A percentile compares a stretch with the other conserved stretches of the same genome.
These are phyloP conservation scores for Turnix velox DNA, from an alignment of 2,113 vertebrate species.

Conservation along the genomic window DNA sequence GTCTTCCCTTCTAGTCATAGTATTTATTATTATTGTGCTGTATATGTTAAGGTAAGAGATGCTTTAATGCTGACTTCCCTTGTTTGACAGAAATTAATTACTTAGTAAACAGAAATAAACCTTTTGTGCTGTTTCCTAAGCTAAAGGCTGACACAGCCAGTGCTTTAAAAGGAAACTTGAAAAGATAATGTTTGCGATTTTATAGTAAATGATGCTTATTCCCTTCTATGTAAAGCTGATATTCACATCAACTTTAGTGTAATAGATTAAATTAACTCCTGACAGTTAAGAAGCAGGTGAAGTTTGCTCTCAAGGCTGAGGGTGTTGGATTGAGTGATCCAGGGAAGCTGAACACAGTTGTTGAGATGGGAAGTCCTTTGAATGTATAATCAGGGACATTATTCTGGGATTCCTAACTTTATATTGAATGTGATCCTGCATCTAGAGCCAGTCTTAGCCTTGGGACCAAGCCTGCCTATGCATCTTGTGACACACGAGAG, in stretches of 20 bases:
- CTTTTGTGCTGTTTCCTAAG: not conserved
- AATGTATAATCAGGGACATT: not conserved
- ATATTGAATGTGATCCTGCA: not conserved
- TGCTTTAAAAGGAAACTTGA: not conserved
- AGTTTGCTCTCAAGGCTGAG: not conserved
- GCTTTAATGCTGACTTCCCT: not conserved
- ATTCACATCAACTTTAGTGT: not conserved
- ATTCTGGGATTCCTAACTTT: not conserved
- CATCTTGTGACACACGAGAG: fast-evolving
- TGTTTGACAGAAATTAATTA: not conserved
- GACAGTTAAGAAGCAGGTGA: not conserved
- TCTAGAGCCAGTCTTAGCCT: not conserved
- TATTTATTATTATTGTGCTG: constrained; percentile 97
- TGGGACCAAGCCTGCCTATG: not conserved
- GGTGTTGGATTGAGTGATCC: not conserved
- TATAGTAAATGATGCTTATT: not conserved
- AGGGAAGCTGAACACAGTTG: not conserved
- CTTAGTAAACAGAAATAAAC: not conserved
- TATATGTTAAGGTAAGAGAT: constrained; percentile 93
- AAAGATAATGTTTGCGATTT: not conserved
- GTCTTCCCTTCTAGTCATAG: constrained; percentile 93
- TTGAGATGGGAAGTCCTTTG: not conserved
- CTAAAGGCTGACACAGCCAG: not conserved
- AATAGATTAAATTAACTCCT: not conserved
- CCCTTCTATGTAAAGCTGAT: not conserved